Base-by-base conservation (phyloP, 2,888 invertebrate genomes). In the Cephus sareptanus region DNA sequence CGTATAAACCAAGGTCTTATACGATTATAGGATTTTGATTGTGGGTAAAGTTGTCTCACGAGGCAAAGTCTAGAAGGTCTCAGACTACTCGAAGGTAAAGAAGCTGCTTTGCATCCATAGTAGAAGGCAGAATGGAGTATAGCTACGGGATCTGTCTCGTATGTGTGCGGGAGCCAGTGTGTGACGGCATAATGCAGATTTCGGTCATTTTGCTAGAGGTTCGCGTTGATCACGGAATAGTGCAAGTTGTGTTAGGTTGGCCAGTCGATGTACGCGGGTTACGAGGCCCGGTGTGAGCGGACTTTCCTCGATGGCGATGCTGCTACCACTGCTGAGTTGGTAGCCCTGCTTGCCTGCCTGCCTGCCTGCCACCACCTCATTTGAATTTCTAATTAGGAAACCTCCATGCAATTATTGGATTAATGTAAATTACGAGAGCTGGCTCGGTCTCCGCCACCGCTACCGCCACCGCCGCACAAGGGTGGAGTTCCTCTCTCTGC, bases 361-460 rank as follows among this genome's bases (percentile, higher is more conserved):
- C 91, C 92, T 92, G 92, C 92, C 93, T 94, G 94, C 94, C 95
- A 94, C 95, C 95, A 95, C 94, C 95, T 95, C 95, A 95, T 96
- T 96, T 96, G 96, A 96, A 96, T 96, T 96, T 96, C 96, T 96
- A 96, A 96, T 96, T 95, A 96, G 95, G 95, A 95, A 95, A 96
- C 96, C 96, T 95, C 95, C 95, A 95, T 95, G 96, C 96, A 96
- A 96, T 96, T 96, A 96, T 96, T 96, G 96, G 96, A 96, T 96
- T 96, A 96, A 96, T 96, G 96, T 96, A 96, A 96, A 96, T 96
- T 95, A 96, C 95, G 95, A 95, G 95, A 95, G 94, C 95, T 94
- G 94, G 94, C 91, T 91, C 90, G 91, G 91, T 91, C 91, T 91
- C 90, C 89, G 88, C 90, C 87, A 89, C 89, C 87, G 89, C 89